A percentile compares a stretch with the other conserved stretches of the same genome.
These are phyloP conservation scores for Cinclus mexicanus DNA, from an alignment of 2,113 vertebrate genomes.

Conservation along the genomic window DNA sequence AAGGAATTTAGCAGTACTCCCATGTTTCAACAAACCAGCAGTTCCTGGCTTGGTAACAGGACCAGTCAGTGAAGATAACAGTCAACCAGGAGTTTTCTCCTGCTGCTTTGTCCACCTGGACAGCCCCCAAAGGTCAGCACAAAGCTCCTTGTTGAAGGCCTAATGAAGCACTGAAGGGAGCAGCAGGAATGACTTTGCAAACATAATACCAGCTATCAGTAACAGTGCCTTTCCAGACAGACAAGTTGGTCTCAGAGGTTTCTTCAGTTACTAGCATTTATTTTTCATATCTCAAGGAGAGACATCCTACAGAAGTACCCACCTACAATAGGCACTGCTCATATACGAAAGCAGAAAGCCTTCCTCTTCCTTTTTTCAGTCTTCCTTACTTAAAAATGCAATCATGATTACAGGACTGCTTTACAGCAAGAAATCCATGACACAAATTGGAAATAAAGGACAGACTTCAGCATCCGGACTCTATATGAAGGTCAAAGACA, in stretches of 20 bases:
- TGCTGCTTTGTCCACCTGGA: background rate
- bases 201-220: background rate
- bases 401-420: background rate
- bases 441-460: background rate
- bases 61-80: background rate
- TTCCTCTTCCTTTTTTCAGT: background rate
- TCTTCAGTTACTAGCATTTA: background rate
- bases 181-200: background rate
- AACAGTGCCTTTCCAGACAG: background rate
- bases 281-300: background rate
- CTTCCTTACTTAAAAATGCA: background rate
- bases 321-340: background rate
- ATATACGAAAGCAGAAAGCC: background rate
- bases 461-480: background rate
- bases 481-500: background rate
- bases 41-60: background rate
- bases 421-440: background rate
- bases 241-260: background rate
- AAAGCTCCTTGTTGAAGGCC: background rate
- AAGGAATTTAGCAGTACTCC: slow-evolving; percentile 9
- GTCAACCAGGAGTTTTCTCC: background rate
- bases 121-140: background rate
- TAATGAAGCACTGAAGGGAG: background rate
- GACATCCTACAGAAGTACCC: background rate
- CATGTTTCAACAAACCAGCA: background rate